These are phyloP conservation scores for Colossoma macropomum DNA, from an alignment of 2,113 vertebrate genomes.

Conservation along the genomic window DNA sequence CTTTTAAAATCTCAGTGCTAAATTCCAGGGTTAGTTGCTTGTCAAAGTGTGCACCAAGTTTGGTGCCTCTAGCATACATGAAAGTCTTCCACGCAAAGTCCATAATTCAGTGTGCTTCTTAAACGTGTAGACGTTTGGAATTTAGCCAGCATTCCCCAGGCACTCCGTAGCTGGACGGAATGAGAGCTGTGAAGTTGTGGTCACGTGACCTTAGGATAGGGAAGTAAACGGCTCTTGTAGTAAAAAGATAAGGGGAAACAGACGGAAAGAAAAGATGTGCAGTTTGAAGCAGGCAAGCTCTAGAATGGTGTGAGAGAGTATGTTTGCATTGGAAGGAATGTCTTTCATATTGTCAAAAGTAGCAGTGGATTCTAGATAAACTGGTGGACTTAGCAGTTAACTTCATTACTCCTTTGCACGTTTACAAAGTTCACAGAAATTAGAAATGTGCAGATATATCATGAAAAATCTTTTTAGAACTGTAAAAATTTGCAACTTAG, in stretches of 20 bases:
- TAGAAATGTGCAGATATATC: background rate
- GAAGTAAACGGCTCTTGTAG: background rate
- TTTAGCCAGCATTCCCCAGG: background rate
- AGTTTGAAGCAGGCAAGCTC: background rate
- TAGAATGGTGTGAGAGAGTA: background rate
- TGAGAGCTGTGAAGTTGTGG: background rate
- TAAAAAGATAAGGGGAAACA: slow-evolving; percentile 10
- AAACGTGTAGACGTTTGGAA: background rate
- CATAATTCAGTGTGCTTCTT: background rate
- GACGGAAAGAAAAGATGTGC: background rate
- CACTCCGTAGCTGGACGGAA: background rate
- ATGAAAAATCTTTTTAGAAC: background rate
- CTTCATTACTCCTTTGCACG: background rate
- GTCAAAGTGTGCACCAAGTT: background rate
- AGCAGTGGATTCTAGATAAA: background rate
- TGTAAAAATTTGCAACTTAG: too few relatives aligned
- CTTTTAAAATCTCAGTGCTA: background rate
- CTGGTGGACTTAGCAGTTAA: background rate
- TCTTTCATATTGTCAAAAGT: background rate
- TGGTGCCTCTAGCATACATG: background rate
- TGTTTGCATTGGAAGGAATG: background rate
- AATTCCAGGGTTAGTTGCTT: background rate
- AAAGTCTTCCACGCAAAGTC: background rate
- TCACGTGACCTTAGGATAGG: slow-evolving; percentile 16
- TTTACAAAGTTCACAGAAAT: background rate